These are phyloP conservation scores for Leptinotarsa lineolata DNA, from an alignment of 1,140 invertebrate genomes.

Conservation along the genomic window DNA sequence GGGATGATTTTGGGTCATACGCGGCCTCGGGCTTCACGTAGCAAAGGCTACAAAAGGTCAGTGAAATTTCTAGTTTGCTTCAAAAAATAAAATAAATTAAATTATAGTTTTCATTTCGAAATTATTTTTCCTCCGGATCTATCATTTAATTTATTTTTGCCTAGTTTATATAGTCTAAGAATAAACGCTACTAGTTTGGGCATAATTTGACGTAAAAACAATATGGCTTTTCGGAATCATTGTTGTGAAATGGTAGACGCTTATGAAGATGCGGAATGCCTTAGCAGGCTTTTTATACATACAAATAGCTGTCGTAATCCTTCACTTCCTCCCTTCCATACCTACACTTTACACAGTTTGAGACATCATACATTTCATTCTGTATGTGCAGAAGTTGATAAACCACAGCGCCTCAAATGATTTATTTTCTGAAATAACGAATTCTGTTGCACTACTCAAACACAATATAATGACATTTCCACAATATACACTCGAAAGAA, in stretches of 20 bases:
- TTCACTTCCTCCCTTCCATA: conserved; percentile 29
- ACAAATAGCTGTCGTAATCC: conserved; percentile 51
- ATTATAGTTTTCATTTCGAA: conserved; percentile 15
- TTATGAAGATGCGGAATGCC: conserved; percentile 47
- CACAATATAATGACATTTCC: conserved; percentile 12
- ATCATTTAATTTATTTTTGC: conserved; percentile 27
- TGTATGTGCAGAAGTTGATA: conserved; percentile 40
- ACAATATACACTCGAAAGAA: conserved; percentile 27
- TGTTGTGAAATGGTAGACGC: conserved; percentile 28
- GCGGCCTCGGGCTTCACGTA: conserved; percentile 49
- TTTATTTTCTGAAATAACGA: conserved; percentile 54
- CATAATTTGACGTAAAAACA: conserved; percentile 26
- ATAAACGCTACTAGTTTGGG: conserved; percentile 42
- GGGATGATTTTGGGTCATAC: conserved; percentile 34
- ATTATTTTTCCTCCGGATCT: conserved; percentile 5
- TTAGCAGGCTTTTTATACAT: conserved; percentile 44
- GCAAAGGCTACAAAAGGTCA: conserved; percentile 55
- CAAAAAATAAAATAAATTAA: conserved; percentile 34
- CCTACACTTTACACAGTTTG: conserved; percentile 34
- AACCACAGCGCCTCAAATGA: conserved; percentile 45
- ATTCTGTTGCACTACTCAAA: conserved; percentile 40
- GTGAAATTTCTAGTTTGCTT: conserved; percentile 38
- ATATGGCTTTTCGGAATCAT: neutral
- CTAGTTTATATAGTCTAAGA: neutral
- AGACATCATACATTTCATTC: conserved; percentile 46